Evolutionary conservation across 2,888 invertebrate genomes (phyloP).

Genomic region (Erebia aethiops): DNA sequence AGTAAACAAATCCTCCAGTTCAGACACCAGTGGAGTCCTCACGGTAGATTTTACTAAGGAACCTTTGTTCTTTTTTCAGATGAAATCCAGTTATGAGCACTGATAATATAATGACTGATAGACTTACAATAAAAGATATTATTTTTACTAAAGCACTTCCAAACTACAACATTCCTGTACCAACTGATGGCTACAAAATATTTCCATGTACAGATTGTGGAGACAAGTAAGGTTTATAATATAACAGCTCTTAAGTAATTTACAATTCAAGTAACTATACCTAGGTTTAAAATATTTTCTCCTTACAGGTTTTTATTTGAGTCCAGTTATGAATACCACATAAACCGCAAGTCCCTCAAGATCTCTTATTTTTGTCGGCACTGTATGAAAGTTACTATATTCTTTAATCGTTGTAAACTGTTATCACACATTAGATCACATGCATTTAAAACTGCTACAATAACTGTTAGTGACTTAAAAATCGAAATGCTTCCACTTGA

Average conservation of each 20-base stretch:
- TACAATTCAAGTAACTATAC: not conserved
- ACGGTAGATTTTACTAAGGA: not conserved
- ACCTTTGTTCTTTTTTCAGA: not conserved
- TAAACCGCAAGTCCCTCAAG: slow-evolving; percentile 71
- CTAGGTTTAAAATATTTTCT: slow-evolving; percentile 8
- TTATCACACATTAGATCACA: slow-evolving; percentile 77
- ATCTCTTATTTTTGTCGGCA: slow-evolving; percentile 67
- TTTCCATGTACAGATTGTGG: slow-evolving; percentile 81
- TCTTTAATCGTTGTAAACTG: slow-evolving; percentile 74
- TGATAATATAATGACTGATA: slow-evolving; percentile 51
- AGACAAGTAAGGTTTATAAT: slow-evolving; percentile 70
- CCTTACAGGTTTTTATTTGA: slow-evolving; percentile 70
- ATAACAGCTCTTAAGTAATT: not conserved
- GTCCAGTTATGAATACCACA: slow-evolving; percentile 65
- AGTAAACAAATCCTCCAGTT: too few relatives aligned
- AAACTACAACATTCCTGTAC: slow-evolving; percentile 59
- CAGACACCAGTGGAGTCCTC: not conserved
- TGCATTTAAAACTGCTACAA: slow-evolving; percentile 72
- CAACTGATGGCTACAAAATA: slow-evolving; percentile 64
- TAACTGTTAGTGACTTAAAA: slow-evolving; percentile 69
- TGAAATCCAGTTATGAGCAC: slow-evolving; percentile 20
- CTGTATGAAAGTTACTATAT: slow-evolving; percentile 63
- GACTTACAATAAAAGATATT: slow-evolving; percentile 66
- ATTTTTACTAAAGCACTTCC: slow-evolving; percentile 69
- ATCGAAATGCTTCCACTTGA: slow-evolving; percentile 58